Conservation (phyloP, 2,888 invertebrate species). For the Pycnomerus fuliginosus region DNA sequence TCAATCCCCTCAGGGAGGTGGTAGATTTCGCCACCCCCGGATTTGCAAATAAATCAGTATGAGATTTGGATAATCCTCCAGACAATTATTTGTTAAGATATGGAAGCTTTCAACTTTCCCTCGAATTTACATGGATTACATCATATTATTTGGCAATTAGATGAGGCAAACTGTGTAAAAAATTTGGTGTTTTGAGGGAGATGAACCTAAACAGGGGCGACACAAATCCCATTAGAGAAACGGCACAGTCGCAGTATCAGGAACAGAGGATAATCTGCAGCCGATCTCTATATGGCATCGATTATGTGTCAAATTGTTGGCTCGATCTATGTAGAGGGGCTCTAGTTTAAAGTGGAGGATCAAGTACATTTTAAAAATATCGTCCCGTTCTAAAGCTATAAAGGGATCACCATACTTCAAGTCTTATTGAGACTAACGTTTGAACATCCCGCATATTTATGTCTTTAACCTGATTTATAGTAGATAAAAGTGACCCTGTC, state of each 20-base stretch:
- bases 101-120: too few species aligned
- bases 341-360: slow-evolving; percentile 29
- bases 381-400: slow-evolving; percentile 23
- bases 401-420: slow-evolving; percentile 27
- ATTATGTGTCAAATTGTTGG: slow-evolving; percentile 28
- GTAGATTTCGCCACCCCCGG: slow-evolving; percentile 4
- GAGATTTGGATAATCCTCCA: slow-evolving; percentile 21
- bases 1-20: neutral
- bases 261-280: slow-evolving; percentile 7
- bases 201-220: too few species aligned
- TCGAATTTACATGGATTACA: too few species aligned
- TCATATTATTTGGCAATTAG: too few species aligned
- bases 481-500: slow-evolving; percentile 7
- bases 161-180: too few species aligned
- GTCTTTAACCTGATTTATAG: slow-evolving; percentile 11
- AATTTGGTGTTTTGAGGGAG: too few species aligned
- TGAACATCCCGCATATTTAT: slow-evolving; percentile 11
- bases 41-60: slow-evolving; percentile 6
- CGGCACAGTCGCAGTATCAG: too few species aligned
- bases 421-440: slow-evolving; percentile 25
- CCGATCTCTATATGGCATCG: slow-evolving; percentile 27
- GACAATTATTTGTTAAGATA: slow-evolving; percentile 8
- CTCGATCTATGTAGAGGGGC: slow-evolving; percentile 15
- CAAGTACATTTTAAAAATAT: slow-evolving; percentile 31
- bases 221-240: too few species aligned